Conservation (phyloP, 2,797 vertebrate genomes). For the Borostomias antarcticus region DNA sequence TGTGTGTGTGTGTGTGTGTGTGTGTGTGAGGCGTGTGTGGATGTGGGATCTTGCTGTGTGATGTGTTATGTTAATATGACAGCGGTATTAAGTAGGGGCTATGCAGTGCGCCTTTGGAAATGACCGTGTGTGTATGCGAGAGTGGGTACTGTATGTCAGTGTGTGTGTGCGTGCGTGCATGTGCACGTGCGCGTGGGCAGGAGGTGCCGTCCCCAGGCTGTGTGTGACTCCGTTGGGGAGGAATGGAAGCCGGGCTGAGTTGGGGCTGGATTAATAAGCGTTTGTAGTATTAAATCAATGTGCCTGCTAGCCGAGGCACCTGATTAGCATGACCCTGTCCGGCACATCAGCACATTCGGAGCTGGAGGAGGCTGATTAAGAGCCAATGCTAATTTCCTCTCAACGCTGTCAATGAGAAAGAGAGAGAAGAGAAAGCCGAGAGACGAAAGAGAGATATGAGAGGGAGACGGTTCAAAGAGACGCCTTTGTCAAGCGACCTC, state of each 20-base stretch:
- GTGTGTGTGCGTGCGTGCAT: not conserved
- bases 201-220: not conserved
- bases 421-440: slow-evolving; percentile 43
- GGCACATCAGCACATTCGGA: slow-evolving; percentile 77
- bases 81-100: slow-evolving; percentile 14
- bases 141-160: slow-evolving; percentile 17
- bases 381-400: slow-evolving; percentile 75
- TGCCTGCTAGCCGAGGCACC: slow-evolving; percentile 65
- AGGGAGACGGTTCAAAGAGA: slow-evolving; percentile 34
- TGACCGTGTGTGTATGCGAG: slow-evolving; percentile 8
- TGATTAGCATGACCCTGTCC: slow-evolving; percentile 77
- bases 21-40: slow-evolving; percentile 6
- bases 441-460: slow-evolving; percentile 22
- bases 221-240: slow-evolving; percentile 1
- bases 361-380: slow-evolving; percentile 76
- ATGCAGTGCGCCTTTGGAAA: not conserved
- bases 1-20: not conserved
- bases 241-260: slow-evolving; percentile 48
- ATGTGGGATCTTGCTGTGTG: slow-evolving; percentile 1
- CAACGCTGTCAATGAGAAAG: slow-evolving; percentile 65
- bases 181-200: not conserved
- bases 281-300: slow-evolving; percentile 79
- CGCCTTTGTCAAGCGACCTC: slow-evolving; percentile 33
- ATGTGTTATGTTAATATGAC: slow-evolving; percentile 36
- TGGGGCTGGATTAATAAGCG: slow-evolving; percentile 70